Conservation (phyloP, 2,113 vertebrate species). For the Brachyhypopomus occidentalis region DNA sequence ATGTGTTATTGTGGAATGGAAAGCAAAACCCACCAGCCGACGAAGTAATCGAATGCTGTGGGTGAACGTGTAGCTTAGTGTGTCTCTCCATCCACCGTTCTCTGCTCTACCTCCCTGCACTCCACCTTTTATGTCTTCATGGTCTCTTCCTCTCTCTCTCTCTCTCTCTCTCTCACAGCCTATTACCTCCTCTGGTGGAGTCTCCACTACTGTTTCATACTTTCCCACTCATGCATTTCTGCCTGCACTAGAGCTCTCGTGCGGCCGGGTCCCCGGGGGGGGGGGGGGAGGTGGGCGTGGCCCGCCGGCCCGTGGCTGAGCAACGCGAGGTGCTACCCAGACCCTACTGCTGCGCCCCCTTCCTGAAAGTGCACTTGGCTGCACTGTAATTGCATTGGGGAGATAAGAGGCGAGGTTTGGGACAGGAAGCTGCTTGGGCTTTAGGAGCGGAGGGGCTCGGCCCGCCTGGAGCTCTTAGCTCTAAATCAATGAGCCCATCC, state of each 20-base stretch:
- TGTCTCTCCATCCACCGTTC: slow-evolving; percentile 20
- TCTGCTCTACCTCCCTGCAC: slow-evolving; percentile 6
- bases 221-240: slow-evolving; percentile 53
- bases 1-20: slow-evolving; percentile 12
- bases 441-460: slow-evolving; percentile 68
- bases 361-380: slow-evolving; percentile 98
- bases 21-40: neutral
- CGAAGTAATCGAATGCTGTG: slow-evolving; percentile 14
- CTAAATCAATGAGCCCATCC: slow-evolving; percentile 96
- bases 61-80: neutral
- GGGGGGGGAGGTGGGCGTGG: slow-evolving; percentile 17
- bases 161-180: slow-evolving; percentile 37
- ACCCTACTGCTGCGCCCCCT: slow-evolving; percentile 60
- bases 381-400: slow-evolving; percentile 97
- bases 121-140: neutral
- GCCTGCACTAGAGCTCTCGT: slow-evolving; percentile 46
- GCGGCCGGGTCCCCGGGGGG: slow-evolving; percentile 43
- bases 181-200: slow-evolving; percentile 37
- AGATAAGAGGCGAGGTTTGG: slow-evolving; percentile 92
- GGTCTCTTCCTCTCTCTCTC: slow-evolving; percentile 26
- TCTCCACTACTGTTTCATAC: slow-evolving; percentile 39
- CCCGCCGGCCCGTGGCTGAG: slow-evolving; percentile 50
- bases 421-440: slow-evolving; percentile 85
- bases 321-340: slow-evolving; percentile 57
- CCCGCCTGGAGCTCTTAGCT: slow-evolving; percentile 82